phyloP scores from a whole-genome alignment of 2,113 vertebrate species.

The Bujurquina vittata region DNA sequence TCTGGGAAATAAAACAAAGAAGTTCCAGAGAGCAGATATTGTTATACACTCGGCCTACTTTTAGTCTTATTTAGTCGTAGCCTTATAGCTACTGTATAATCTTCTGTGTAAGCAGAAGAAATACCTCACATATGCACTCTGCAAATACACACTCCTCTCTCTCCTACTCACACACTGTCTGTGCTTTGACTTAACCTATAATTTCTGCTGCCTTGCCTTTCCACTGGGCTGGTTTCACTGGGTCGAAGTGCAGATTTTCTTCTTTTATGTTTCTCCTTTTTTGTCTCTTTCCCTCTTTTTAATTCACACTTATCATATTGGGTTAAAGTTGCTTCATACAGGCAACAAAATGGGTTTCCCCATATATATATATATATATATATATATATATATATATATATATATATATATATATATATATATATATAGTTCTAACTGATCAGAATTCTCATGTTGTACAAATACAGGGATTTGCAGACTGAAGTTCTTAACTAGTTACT shows the following conservation, averaged over 20 bases:
- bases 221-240: constrained; percentile 41
- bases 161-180: constrained; percentile 34
- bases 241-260: constrained; percentile 27
- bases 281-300: constrained; percentile 34
- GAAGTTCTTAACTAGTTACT: no score
- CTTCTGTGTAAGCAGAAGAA: constrained; percentile 55
- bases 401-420: no score
- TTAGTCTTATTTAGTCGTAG: constrained; percentile 41
- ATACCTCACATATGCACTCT: constrained; percentile 45
- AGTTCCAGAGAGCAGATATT: background rate
- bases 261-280: constrained; percentile 17
- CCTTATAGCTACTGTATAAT: constrained; percentile 58
- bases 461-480: background rate
- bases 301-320: constrained; percentile 39
- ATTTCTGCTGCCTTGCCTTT: constrained; percentile 62
- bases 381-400: background rate
- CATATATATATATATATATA: background rate
- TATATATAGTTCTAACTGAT: background rate
- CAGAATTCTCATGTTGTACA: background rate
- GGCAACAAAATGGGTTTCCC: background rate
- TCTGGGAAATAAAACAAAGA: background rate
- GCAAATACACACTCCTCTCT: constrained; percentile 65
- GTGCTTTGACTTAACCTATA: constrained; percentile 60
- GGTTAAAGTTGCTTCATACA: constrained; percentile 15
- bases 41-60: constrained; percentile 37